Conservation (phyloP, 2,113 vertebrate genomes). For the Cathartes aura region DNA sequence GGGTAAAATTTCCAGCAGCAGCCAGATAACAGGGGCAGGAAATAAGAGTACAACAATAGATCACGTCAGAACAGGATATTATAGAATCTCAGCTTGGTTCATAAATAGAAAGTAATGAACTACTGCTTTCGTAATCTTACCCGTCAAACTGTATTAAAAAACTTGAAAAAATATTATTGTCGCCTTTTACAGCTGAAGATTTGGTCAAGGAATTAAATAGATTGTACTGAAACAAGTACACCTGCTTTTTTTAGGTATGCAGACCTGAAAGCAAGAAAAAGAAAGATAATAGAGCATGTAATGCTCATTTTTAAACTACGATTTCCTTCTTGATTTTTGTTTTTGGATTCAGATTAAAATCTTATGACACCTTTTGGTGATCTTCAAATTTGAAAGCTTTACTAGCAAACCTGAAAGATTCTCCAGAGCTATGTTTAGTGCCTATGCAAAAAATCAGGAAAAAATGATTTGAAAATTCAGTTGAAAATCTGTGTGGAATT, state of each 20-base stretch:
- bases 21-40: constrained; percentile 51
- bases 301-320: not conserved
- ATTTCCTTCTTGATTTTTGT: not conserved
- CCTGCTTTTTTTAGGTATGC: not conserved
- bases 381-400: not conserved
- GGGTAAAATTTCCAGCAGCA: constrained; percentile 39
- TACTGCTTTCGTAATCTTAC: not conserved
- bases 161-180: not conserved
- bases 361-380: not conserved
- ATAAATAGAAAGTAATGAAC: constrained; percentile 49
- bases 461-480: not conserved
- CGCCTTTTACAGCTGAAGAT: not conserved
- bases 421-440: not conserved
- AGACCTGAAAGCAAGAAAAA: not conserved
- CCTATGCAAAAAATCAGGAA: not conserved
- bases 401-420: not conserved
- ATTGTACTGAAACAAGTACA: not conserved
- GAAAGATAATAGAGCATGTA: not conserved
- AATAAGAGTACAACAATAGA: constrained; percentile 59
- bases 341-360: not conserved
- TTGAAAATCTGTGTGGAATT: not conserved
- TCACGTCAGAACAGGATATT: constrained; percentile 63
- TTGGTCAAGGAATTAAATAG: not conserved
- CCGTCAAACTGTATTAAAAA: constrained; percentile 27
- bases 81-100: constrained; percentile 28